These are phyloP conservation scores for Cololabis saira DNA, from an alignment of 2,113 vertebrate genomes.

Conservation along the genomic window DNA sequence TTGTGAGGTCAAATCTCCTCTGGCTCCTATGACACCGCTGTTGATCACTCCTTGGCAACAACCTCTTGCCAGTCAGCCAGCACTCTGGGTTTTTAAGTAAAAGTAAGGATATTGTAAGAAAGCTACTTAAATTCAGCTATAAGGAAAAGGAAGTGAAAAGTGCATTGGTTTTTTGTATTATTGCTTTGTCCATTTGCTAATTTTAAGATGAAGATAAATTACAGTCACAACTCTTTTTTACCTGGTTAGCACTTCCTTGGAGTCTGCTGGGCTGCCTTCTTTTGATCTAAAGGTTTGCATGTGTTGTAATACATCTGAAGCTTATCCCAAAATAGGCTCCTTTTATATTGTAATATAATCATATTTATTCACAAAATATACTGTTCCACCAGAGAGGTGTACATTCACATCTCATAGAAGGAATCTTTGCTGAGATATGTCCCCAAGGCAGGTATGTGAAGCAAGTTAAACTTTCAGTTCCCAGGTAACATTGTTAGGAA, in stretches of 20 bases:
- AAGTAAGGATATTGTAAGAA: background rate
- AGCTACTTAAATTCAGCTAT: background rate
- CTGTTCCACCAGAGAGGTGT: constrained; percentile 17
- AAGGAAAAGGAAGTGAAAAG: background rate
- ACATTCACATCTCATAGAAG: constrained; percentile 35
- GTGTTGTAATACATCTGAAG: constrained; percentile 47
- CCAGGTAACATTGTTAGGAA: constrained; percentile 20
- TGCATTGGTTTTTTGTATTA: no score
- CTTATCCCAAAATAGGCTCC: constrained; percentile 41
- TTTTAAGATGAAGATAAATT: constrained; percentile 28
- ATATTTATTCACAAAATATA: constrained; percentile 53
- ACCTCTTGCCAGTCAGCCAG: constrained; percentile 36
- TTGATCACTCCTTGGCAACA: constrained; percentile 45
- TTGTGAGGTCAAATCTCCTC: constrained; percentile 52
- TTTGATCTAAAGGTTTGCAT: constrained; percentile 60
- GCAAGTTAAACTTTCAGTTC: constrained; percentile 17
- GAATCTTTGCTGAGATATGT: constrained; percentile 24
- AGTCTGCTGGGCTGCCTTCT: constrained; percentile 23
- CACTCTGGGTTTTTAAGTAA: background rate
- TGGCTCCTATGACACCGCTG: constrained; percentile 41
- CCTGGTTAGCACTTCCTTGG: constrained; percentile 36
- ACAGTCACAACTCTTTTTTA: constrained; percentile 45
- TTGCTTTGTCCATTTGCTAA: constrained; percentile 13
- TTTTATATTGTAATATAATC: constrained; percentile 51
- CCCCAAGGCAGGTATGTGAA: constrained; percentile 20